Conservation (phyloP, 2,888 invertebrate genomes). For the Spodoptera exigua region DNA sequence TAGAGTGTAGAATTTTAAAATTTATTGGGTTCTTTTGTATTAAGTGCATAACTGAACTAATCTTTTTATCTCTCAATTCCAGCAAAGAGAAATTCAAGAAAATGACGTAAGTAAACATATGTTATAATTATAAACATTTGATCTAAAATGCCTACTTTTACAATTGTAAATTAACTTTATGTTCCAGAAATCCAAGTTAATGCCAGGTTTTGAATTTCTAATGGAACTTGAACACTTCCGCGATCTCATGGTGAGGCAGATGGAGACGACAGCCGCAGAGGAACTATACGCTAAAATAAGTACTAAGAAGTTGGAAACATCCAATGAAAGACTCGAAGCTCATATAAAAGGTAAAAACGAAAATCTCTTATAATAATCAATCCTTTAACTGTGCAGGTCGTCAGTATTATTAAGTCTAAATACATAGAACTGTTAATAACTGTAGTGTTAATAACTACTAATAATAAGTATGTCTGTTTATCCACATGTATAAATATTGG, state of each 20-base stretch:
- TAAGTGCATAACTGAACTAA: too few species aligned
- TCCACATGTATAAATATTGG: too few species aligned
- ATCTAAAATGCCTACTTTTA: too few species aligned
- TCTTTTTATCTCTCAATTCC: constrained; percentile 10
- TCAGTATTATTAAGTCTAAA: too few species aligned
- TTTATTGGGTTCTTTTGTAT: too few species aligned
- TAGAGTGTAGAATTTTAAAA: too few species aligned
- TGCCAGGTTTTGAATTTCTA: constrained; percentile 70
- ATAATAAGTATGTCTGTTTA: too few species aligned
- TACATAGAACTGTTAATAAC: too few species aligned
- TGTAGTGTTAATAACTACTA: too few species aligned
- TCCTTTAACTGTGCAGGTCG: too few species aligned
- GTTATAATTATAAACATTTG: too few species aligned
- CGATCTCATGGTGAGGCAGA: constrained; percentile 76
- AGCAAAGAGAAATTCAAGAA: constrained; percentile 13
- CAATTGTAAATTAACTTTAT: background rate
- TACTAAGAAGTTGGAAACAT: constrained; percentile 79
- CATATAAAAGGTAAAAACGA: constrained; percentile 75
- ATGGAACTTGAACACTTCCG: constrained; percentile 77
- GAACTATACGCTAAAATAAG: constrained; percentile 80
- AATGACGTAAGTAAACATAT: constrained; percentile 38
- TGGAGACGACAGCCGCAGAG: constrained; percentile 83
- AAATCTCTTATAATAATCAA: too few species aligned
- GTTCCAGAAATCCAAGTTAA: background rate
- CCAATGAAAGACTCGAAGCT: constrained; percentile 75